Conservation (phyloP, 53 echinoderm and acorn worm species). For the Holothuria leucospilota region DNA sequence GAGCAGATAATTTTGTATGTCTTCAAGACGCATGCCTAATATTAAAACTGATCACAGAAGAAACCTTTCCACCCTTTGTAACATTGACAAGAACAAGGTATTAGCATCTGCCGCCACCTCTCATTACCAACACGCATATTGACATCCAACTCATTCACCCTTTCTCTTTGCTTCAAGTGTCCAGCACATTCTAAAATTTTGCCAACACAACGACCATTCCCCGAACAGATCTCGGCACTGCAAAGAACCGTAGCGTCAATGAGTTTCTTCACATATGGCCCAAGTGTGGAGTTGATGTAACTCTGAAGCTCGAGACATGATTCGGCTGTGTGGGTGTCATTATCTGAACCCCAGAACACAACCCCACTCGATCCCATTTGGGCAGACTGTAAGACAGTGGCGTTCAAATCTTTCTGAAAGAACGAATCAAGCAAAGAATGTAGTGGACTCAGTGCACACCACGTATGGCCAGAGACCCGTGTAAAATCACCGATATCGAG, state of each 20-base stretch:
- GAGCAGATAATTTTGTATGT: too few relatives aligned
- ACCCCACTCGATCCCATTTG: constrained; percentile 74
- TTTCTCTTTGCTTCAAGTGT: not conserved
- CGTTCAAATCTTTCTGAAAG: constrained; percentile 66
- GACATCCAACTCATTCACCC: not conserved
- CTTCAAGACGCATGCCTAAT: too few relatives aligned
- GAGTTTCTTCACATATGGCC: constrained; percentile 60
- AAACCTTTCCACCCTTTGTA: constrained; percentile 23
- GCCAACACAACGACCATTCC: constrained; percentile 77
- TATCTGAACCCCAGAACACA: constrained; percentile 76
- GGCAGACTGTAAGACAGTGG: constrained; percentile 73
- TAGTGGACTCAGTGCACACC: not conserved
- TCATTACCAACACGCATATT: not conserved
- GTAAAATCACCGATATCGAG: not conserved
- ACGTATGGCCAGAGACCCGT: too few relatives aligned
- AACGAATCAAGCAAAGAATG: too few relatives aligned
- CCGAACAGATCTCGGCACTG: constrained; percentile 62
- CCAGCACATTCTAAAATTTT: constrained; percentile 72
- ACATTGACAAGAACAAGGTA: constrained; percentile 25
- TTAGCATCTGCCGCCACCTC: not conserved
- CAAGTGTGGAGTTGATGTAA: constrained; percentile 64
- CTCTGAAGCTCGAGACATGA: constrained; percentile 49
- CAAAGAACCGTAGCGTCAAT: constrained; percentile 67
- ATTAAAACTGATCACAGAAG: not conserved
- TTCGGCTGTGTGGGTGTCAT: constrained; percentile 28